phyloP scores from a whole-genome alignment of 2,797 vertebrate genomes.

The Helostoma temminkii region DNA sequence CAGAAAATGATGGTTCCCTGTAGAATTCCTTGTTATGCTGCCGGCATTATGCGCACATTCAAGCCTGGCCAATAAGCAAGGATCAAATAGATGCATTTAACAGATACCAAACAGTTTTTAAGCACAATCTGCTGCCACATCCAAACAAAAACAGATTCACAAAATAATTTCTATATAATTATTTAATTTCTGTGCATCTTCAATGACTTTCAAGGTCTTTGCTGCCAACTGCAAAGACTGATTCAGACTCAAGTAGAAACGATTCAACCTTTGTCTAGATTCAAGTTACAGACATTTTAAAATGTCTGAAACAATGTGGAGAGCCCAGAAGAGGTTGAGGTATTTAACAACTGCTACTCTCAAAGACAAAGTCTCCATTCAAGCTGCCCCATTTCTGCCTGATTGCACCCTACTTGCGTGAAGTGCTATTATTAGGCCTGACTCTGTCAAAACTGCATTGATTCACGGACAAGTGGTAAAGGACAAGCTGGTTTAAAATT shows the following conservation, averaged over 20 bases:
- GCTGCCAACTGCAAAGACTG: background rate
- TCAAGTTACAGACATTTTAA: slow-evolving; percentile 27
- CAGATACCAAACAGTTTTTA: slow-evolving; percentile 5
- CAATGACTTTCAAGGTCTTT: slow-evolving; percentile 28
- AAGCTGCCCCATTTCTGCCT: slow-evolving; percentile 35
- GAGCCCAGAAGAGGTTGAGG: slow-evolving; percentile 2
- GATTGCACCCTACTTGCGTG: slow-evolving; percentile 56
- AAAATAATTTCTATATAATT: background rate
- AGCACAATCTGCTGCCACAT: slow-evolving; percentile 28
- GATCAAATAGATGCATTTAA: slow-evolving; percentile 30
- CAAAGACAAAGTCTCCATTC: slow-evolving; percentile 14
- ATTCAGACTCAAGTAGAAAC: too few species aligned
- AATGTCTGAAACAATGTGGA: slow-evolving; percentile 4
- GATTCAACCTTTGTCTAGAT: slow-evolving; percentile 11
- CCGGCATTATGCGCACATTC: slow-evolving; percentile 9
- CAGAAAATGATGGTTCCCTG: slow-evolving; percentile 18
- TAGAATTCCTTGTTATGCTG: slow-evolving; percentile 35
- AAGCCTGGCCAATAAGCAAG: slow-evolving; percentile 24
- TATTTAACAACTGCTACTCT: slow-evolving; percentile 29
- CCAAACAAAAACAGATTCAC: background rate
- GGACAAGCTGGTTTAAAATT: slow-evolving; percentile 42
- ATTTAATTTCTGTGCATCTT: slow-evolving; percentile 10
- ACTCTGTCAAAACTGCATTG: slow-evolving; percentile 47
- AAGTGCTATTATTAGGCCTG: slow-evolving; percentile 47
- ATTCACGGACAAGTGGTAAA: slow-evolving; percentile 47